phyloP scores from a whole-genome alignment of 2,888 invertebrate species.

The Euspilapteryx auroguttella region DNA sequence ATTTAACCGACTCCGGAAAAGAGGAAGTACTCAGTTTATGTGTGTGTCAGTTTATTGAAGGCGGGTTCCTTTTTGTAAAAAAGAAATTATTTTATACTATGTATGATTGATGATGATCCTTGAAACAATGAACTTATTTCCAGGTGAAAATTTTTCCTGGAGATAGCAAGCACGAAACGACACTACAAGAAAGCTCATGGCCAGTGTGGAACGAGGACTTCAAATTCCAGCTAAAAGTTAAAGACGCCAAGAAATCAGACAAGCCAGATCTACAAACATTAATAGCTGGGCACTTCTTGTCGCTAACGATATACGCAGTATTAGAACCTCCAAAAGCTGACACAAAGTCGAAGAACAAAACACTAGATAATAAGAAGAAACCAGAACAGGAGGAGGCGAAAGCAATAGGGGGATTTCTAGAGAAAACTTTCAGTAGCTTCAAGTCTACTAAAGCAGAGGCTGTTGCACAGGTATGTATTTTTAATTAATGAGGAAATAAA shows the following conservation, averaged over 20 bases:
- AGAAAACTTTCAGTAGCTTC: conserved; percentile 48
- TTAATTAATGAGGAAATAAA: too few relatives aligned
- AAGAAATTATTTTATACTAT: too few relatives aligned
- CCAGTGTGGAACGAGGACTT: conserved; percentile 81
- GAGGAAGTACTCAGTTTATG: too few relatives aligned
- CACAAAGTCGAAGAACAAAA: conserved; percentile 33
- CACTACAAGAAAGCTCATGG: conserved; percentile 74
- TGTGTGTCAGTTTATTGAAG: too few relatives aligned
- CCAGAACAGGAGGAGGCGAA: conserved; percentile 48
- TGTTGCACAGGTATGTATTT: too few relatives aligned
- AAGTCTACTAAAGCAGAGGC: conserved; percentile 45
- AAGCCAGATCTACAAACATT: conserved; percentile 56
- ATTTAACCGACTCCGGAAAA: too few relatives aligned
- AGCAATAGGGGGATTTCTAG: conserved; percentile 49
- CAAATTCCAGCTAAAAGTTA: conserved; percentile 65
- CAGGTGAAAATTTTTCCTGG: conserved; percentile 80
- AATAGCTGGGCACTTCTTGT: conserved; percentile 68
- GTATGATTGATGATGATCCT: too few relatives aligned
- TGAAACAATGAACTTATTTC: too few relatives aligned
- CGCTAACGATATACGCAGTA: conserved; percentile 69
- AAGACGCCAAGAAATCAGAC: conserved; percentile 52
- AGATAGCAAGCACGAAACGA: conserved; percentile 74
- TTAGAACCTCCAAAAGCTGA: conserved; percentile 59
- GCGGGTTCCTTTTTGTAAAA: too few relatives aligned
- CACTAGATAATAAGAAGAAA: conserved; percentile 30